Base-by-base conservation (phyloP, 2,888 invertebrate genomes). In the Mamestra brassicae region DNA sequence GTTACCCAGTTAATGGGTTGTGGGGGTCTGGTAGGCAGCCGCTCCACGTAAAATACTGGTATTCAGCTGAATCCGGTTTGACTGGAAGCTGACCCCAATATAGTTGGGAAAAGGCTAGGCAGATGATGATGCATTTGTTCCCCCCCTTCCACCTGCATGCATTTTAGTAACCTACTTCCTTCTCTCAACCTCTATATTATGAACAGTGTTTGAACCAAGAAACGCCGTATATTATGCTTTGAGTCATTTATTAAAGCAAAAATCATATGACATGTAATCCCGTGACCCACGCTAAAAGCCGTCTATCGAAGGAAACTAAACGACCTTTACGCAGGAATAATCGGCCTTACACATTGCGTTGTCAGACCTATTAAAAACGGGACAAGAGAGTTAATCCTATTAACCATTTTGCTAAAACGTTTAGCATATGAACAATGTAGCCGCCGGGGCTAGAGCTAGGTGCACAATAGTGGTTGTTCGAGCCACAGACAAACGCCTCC, bases 401-500 rank as follows among this genome's bases (percentile, higher is more conserved):
- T 67, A 66, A 61, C 57, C 17, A 72, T 82, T 76, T 83, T 62
- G 58, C 71, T 81, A 60, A 74, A 82, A 69, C 38, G 67, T 71
- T 85, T 83, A 62, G 64, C 74, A 83, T 85, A 74, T 61, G 66
- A 85, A 76, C 63, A 76, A 76, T 78, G 65, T 71, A 66, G 52
- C 52, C n/a, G 38, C 45, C 61, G 55, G 26, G 42, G 26, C 54
- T 64, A 66, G 26, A 74, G 66, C 34, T 66, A 65, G 55, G 47
- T 58, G 71, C 50, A 78, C 71, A 76, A 76, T 72, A 85, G 71
- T 66, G 67, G 72, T 70, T 78, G 70, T 82, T 73, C 65, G n/a
- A 69, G n/a, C n/a, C 62, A 61, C 61, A 82, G 69, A 86, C 62
- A 74, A 83, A 72, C 52, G 54, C 57, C 47, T 38, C 70, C 77